A percentile compares a stretch with the other conserved stretches of the same genome.
These are phyloP conservation scores for Carcina quercana DNA, from an alignment of 2,888 invertebrate genomes.

Conservation along the genomic window DNA sequence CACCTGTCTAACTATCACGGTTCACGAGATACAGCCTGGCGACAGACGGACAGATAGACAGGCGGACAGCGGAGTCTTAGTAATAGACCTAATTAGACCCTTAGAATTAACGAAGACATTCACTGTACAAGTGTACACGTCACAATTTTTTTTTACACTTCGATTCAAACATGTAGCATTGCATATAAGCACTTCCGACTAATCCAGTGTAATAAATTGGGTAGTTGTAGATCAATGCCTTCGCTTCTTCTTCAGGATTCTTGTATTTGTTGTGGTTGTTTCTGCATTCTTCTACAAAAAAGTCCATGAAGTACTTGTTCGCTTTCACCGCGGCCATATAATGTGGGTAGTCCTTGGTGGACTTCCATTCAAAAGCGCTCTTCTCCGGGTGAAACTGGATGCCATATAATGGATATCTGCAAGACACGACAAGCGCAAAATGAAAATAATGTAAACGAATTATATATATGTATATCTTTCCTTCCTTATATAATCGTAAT, in stretches of 20 bases:
- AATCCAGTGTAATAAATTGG: conserved; percentile 74
- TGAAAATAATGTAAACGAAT: too few species aligned
- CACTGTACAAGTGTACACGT: too few species aligned
- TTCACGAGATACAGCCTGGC: too few species aligned
- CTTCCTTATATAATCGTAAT: too few species aligned
- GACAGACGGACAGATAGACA: too few species aligned
- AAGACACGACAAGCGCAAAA: too few species aligned
- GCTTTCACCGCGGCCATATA: conserved; percentile 74
- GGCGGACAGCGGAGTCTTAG: too few species aligned
- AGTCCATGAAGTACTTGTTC: conserved; percentile 85
- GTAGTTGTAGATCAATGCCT: conserved; percentile 82
- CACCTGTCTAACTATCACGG: too few species aligned
- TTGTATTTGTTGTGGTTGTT: conserved; percentile 77
- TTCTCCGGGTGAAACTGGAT: conserved; percentile 96
- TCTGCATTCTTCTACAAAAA: conserved; percentile 85
- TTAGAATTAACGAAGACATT: too few species aligned
- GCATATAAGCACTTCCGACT: conserved; percentile 71
- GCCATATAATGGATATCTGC: conserved; percentile 86
- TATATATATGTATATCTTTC: too few species aligned
- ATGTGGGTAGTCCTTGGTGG: conserved; percentile 77
- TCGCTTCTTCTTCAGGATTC: conserved; percentile 64
- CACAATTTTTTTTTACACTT: too few species aligned
- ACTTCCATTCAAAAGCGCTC: conserved; percentile 84
- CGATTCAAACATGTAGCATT: conserved; percentile 80
- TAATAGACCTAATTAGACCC: too few species aligned